phyloP scores from a whole-genome alignment of 2,888 invertebrate genomes.

The Chouioia cunea region DNA sequence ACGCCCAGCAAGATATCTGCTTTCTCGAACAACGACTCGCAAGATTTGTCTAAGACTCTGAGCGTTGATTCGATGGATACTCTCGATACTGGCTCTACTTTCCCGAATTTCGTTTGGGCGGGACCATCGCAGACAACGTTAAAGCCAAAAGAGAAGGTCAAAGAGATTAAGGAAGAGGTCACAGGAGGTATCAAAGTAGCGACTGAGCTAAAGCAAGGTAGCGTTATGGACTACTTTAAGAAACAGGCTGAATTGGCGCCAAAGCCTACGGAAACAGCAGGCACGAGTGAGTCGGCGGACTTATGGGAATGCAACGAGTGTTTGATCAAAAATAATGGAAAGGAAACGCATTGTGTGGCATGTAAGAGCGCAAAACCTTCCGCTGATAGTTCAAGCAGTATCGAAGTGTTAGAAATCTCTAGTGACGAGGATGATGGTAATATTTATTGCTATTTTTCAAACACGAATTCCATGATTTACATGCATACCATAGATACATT shows the following conservation, averaged over 20 bases:
- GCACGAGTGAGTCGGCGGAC: background rate
- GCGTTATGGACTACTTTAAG: conserved; percentile 68
- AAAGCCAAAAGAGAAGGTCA: conserved; percentile 59
- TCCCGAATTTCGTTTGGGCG: conserved; percentile 63
- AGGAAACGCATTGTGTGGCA: conserved; percentile 59
- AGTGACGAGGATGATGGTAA: conserved; percentile 17
- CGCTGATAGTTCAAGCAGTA: conserved; percentile 32
- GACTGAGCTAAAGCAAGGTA: conserved; percentile 65
- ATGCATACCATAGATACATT: too few relatives aligned
- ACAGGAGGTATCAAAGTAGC: conserved; percentile 47
- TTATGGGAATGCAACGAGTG: conserved; percentile 67
- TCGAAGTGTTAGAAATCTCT: conserved; percentile 33
- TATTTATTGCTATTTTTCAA: background rate
- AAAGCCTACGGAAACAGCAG: too few relatives aligned
- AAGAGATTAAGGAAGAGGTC: conserved; percentile 54
- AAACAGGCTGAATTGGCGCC: conserved; percentile 31
- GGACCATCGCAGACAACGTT: conserved; percentile 51
- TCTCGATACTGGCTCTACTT: conserved; percentile 41
- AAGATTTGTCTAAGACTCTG: conserved; percentile 49
- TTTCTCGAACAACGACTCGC: conserved; percentile 41
- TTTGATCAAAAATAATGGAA: conserved; percentile 61
- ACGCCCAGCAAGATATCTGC: conserved; percentile 56
- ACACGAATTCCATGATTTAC: background rate
- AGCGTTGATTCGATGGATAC: conserved; percentile 48
- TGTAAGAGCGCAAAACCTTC: conserved; percentile 59